These are phyloP conservation scores for Oreamnos americanus DNA, from an alignment of 2,113 vertebrate genomes.

Conservation along the genomic window DNA sequence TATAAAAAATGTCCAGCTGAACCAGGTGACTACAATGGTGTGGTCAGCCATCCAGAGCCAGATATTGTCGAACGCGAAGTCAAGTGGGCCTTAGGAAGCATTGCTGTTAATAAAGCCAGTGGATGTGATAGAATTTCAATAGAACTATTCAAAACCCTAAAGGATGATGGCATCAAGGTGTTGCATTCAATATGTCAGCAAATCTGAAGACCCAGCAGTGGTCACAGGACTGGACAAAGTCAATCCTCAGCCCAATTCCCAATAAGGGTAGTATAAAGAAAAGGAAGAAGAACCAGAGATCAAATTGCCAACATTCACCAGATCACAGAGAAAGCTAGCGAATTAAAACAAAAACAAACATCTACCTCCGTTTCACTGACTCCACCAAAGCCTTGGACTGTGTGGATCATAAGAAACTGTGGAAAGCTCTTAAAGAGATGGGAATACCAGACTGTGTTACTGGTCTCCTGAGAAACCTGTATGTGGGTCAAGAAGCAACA, in stretches of 20 bases:
- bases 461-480: background rate
- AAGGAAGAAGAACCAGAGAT: background rate
- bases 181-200: background rate
- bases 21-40: background rate
- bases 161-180: background rate
- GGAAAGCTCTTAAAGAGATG: background rate
- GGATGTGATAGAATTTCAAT: rapidly evolving
- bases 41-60: background rate
- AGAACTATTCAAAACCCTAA: background rate
- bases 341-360: background rate
- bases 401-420: background rate
- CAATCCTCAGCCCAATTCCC: background rate
- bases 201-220: background rate
- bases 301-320: background rate
- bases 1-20: background rate
- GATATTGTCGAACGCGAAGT: background rate
- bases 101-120: background rate
- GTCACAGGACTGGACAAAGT: background rate
- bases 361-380: background rate
- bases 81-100: background rate
- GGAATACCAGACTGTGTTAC: background rate
- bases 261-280: background rate
- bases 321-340: background rate
- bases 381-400: background rate
- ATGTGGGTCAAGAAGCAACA: background rate